These are phyloP conservation scores for Ligdia adustata DNA, from an alignment of 2,888 invertebrate species.

Conservation along the genomic window DNA sequence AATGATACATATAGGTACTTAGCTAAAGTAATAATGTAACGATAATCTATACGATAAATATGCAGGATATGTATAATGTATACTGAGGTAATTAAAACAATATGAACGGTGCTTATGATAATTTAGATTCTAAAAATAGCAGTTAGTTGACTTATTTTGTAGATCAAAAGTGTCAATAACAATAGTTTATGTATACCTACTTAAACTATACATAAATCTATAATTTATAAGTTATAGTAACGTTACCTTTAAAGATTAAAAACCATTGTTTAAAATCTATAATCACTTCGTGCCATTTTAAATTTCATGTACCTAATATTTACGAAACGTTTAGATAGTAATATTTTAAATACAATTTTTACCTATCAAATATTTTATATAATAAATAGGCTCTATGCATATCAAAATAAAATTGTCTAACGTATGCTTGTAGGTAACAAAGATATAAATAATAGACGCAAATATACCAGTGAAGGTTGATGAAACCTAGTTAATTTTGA, in stretches of 20 bases:
- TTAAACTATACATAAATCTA: too few species aligned
- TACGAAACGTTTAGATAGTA: conserved; percentile 45
- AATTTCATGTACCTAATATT: conserved; percentile 56
- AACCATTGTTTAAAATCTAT: conserved; percentile 41
- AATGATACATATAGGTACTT: neutral
- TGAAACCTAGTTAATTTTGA: conserved; percentile 12
- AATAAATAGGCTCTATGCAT: conserved; percentile 22
- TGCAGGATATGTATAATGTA: conserved; percentile 15
- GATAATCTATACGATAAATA: neutral
- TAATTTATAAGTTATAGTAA: too few species aligned
- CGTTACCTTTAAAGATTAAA: conserved; percentile 52
- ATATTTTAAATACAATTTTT: conserved; percentile 35
- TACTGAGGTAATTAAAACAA: conserved; percentile 17
- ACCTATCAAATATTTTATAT: conserved; percentile 20
- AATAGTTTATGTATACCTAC: too few species aligned
- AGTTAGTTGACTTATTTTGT: too few species aligned
- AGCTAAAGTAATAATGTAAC: neutral
- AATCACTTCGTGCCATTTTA: conserved; percentile 70
- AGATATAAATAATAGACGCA: neutral
- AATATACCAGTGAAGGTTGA: neutral
- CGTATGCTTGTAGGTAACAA: too few species aligned
- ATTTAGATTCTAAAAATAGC: too few species aligned
- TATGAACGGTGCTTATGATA: conserved; percentile 44
- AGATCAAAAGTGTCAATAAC: too few species aligned
- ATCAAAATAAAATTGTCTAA: conserved; percentile 16